These are phyloP conservation scores for Lasioglossum marginatum DNA, from an alignment of 2,888 invertebrate species.

Conservation along the genomic window DNA sequence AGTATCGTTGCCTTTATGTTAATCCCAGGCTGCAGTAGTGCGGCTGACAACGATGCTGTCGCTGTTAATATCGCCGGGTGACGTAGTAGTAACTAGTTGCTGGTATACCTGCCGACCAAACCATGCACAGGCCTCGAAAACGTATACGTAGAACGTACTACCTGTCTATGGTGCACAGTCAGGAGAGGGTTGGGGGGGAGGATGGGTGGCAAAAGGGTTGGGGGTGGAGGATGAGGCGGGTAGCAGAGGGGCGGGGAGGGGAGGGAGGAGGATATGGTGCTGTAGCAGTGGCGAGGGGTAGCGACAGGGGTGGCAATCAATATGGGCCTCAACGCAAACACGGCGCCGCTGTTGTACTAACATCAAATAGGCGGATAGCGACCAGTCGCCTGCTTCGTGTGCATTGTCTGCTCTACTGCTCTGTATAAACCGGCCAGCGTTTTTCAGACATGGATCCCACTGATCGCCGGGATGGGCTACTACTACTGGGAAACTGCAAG, in stretches of 20 bases:
- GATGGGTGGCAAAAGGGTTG: conserved; percentile 31
- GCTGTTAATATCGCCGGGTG: conserved; percentile 82
- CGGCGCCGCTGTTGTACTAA: conserved; percentile 84
- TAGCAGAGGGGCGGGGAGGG: neutral
- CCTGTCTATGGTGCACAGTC: conserved; percentile 70
- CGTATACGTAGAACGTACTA: conserved; percentile 66
- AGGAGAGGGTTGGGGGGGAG: neutral
- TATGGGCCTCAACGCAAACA: conserved; percentile 85
- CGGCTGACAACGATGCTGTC: conserved; percentile 81
- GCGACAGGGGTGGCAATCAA: conserved; percentile 84
- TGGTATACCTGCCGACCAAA: conserved; percentile 74
- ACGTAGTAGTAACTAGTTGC: conserved; percentile 79
- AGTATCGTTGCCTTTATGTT: conserved; percentile 80
- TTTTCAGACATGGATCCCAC: conserved; percentile 64
- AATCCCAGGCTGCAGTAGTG: conserved; percentile 80
- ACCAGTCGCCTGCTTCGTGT: conserved; percentile 79
- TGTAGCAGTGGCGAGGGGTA: conserved; percentile 77
- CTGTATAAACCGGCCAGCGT: conserved; percentile 76
- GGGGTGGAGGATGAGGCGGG: conserved; percentile 21
- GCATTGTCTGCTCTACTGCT: conserved; percentile 80
- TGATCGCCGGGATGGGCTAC: conserved; percentile 65
- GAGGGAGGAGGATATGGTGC: conserved; percentile 58
- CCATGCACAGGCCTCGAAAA: conserved; percentile 58
- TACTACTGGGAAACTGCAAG: conserved; percentile 78
- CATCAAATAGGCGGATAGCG: conserved; percentile 85